Base-by-base conservation (phyloP, 2,113 vertebrate species). In the Campylomormyrus tamandua region DNA sequence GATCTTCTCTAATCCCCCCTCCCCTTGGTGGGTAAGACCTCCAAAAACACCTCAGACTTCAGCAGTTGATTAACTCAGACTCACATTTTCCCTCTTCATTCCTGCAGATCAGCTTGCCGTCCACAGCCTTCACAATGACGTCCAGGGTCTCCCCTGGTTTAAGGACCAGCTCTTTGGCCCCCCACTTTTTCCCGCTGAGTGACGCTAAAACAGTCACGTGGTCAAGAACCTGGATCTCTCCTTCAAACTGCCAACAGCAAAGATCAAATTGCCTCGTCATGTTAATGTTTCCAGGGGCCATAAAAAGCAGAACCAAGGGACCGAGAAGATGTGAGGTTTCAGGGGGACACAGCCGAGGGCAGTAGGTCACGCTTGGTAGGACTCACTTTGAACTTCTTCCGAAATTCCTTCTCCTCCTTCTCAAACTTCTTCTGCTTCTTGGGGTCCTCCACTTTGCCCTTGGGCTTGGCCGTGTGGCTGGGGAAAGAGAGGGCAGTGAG, bases 81-180 rank as follows among this genome's bases (percentile, higher is more conserved):
- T 98, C 94, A 99, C 98, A 97, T 94, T 98, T 99, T 21, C 98
- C 97, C 6, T 99, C 97, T n/a, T 96, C 95, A 0, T 98, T 99
- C 87, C 98, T 97, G 93, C 98, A 98, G 91, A 98, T 95, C 58
- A 98, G 92, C 92, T 97, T 99, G 62, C 93, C 95, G 5, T 97
- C 94, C 7, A 96, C 96, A 3, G 96, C 94, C 87, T 93, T 96
- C 90, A 97, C 95, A 48, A 99, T 97, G 62, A 99, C 93, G 45
- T 97, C 97, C 27, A 99, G 94, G 13, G 88, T 90, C 88, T 99
- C 97, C 1, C 97, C 97, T 11, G 96, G 94, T 92, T 96, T 98
- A 49, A 99, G 21, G 10, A 93, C 90, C 89, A 99, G 94, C 0
- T 99, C 97, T 93, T 96, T 98, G 42, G 93, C 92, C 4, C 94